These are phyloP conservation scores for Germaria angustata DNA, from an alignment of 2,888 invertebrate genomes.

Conservation along the genomic window DNA sequence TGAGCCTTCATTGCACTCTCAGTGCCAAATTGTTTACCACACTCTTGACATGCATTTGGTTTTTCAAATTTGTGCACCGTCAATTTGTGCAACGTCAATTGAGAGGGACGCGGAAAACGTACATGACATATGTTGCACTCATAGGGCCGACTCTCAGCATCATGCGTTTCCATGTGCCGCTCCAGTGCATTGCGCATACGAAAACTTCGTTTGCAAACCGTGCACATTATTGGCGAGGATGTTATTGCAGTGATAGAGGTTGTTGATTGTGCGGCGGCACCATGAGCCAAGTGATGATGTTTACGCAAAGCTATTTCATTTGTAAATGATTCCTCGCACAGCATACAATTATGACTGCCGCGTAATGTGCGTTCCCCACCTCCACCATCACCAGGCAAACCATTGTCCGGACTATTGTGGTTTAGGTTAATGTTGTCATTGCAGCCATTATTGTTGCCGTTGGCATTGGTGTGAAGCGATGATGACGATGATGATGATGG, in stretches of 20 bases:
- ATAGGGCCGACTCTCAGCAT: slow-evolving; percentile 76
- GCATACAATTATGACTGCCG: slow-evolving; percentile 72
- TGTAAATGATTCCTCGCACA: slow-evolving; percentile 75
- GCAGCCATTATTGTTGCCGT: slow-evolving; percentile 25
- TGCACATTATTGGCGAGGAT: slow-evolving; percentile 73
- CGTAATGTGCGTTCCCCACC: slow-evolving; percentile 68
- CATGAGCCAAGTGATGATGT: slow-evolving; percentile 74
- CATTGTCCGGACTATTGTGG: slow-evolving; percentile 36
- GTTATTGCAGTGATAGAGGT: slow-evolving; percentile 9
- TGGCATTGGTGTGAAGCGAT: slow-evolving; percentile 15
- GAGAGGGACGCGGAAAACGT: slow-evolving; percentile 75
- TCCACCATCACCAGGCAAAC: slow-evolving; percentile 37
- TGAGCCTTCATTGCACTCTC: slow-evolving; percentile 77
- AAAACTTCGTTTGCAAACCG: slow-evolving; percentile 75
- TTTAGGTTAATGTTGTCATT: slow-evolving; percentile 30
- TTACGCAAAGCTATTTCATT: slow-evolving; percentile 75
- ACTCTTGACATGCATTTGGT: slow-evolving; percentile 74
- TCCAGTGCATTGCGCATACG: slow-evolving; percentile 76
- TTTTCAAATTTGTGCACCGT: slow-evolving; percentile 76
- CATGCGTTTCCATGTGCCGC: slow-evolving; percentile 77
- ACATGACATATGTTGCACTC: slow-evolving; percentile 74
- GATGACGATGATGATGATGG: slow-evolving; percentile 17
- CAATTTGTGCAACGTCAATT: slow-evolving; percentile 75
- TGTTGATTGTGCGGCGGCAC: slow-evolving; percentile 69
- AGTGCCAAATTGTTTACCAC: slow-evolving; percentile 77